phyloP scores from a whole-genome alignment of 2,797 vertebrate species.

The Australoheros facetus region DNA sequence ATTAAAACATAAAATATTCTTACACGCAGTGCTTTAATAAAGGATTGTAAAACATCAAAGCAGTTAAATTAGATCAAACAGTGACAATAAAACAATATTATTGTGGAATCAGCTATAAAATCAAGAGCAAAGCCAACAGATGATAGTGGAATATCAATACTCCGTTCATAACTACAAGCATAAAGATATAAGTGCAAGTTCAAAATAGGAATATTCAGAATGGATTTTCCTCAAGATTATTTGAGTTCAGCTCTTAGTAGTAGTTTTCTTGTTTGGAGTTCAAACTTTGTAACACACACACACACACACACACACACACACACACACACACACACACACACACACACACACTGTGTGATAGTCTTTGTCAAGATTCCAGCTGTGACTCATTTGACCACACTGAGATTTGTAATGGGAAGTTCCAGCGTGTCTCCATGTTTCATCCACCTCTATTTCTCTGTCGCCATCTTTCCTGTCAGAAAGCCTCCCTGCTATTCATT shows the following conservation, averaged over 20 bases:
- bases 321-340: too few relatives aligned
- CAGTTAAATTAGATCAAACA: background rate
- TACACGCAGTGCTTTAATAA: too few relatives aligned
- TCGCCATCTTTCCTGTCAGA: background rate
- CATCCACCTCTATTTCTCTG: background rate
- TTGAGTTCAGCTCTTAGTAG: too few relatives aligned
- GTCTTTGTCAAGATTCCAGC: background rate
- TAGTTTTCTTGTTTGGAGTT: background rate
- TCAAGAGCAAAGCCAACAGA: too few relatives aligned
- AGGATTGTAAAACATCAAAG: too few relatives aligned
- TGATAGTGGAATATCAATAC: background rate
- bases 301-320: too few relatives aligned
- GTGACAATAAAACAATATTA: background rate
- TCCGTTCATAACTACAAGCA: background rate
- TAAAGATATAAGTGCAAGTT: too few relatives aligned
- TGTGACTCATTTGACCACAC: slow-evolving; percentile 13
- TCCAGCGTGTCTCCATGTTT: background rate
- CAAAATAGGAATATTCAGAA: too few relatives aligned
- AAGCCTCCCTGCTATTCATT: background rate
- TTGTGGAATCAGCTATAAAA: too few relatives aligned
- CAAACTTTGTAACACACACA: background rate
- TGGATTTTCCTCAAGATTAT: too few relatives aligned
- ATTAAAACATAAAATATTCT: too few relatives aligned
- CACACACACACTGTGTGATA: background rate
- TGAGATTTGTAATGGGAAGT: slow-evolving; percentile 14